Conservation (phyloP, 30 jellyfish, hydroid and myxozoan genomes). For the Nemopilema nomurai region DNA sequence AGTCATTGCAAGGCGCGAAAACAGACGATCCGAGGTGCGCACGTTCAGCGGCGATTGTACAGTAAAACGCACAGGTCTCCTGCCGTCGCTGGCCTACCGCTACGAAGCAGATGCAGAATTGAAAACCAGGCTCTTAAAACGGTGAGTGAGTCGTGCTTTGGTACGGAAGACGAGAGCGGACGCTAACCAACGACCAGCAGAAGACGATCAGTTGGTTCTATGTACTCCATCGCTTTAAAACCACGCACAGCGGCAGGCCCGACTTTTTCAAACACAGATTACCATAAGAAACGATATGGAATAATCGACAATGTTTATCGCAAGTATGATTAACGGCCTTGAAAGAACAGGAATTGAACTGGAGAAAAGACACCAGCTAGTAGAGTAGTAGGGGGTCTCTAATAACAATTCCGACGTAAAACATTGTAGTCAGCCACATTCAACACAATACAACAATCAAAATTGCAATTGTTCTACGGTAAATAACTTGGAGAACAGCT, state of each 20-base stretch:
- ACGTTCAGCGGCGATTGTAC: neutral
- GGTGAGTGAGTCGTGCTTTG: neutral
- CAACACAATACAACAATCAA: conserved; percentile 46
- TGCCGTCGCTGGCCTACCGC: neutral
- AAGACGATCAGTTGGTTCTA: conserved; percentile 30
- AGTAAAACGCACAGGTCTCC: neutral
- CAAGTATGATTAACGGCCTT: conserved; percentile 57
- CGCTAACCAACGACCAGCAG: conserved; percentile 25
- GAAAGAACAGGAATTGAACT: conserved; percentile 72
- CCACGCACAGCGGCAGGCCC: conserved; percentile 79
- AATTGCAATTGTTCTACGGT: conserved; percentile 58
- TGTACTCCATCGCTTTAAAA: conserved; percentile 59
- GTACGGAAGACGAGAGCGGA: neutral
- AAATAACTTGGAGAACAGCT: conserved; percentile 63
- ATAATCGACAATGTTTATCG: conserved; percentile 67
- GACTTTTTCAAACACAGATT: conserved; percentile 72
- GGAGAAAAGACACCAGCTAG: conserved; percentile 77
- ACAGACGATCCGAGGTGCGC: neutral
- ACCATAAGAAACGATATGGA: conserved; percentile 66
- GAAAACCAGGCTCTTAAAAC: neutral
- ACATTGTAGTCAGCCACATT: conserved; percentile 32
- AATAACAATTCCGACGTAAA: conserved; percentile 46
- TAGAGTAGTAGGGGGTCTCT: conserved; percentile 65
- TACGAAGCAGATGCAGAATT: neutral
- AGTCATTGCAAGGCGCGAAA: neutral